A percentile compares a stretch with the other conserved stretches of the same genome.
Evolutionary conservation across 2,113 vertebrate species (phyloP).

Genomic region (Conger conger): DNA sequence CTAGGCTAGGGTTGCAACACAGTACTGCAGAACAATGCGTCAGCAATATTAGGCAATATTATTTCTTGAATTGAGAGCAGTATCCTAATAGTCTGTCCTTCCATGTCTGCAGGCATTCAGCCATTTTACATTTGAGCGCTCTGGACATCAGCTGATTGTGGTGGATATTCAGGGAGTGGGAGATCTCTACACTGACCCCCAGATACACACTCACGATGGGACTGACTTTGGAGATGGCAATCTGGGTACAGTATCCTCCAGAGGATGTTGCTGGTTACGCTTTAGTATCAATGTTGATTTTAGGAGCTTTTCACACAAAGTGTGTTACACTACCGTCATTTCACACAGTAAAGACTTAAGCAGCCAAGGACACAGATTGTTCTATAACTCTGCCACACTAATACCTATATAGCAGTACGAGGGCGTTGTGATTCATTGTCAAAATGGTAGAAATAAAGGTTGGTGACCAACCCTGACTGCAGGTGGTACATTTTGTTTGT

Average conservation of each 20-base stretch:
- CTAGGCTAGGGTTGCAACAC: too few species aligned
- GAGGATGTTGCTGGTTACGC: background rate
- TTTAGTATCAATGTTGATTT: background rate
- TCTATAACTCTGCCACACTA: background rate
- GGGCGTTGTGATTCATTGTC: background rate
- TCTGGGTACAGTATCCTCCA: conserved; percentile 72
- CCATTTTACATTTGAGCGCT: conserved; percentile 95
- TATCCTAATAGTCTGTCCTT: too few species aligned
- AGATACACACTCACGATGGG: conserved; percentile 91
- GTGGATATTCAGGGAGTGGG: conserved; percentile 98
- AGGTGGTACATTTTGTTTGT: background rate
- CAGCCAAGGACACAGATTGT: background rate
- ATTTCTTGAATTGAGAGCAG: too few species aligned
- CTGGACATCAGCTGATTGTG: conserved; percentile 93
- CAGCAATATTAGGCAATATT: background rate
- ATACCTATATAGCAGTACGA: background rate
- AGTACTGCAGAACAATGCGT: too few species aligned
- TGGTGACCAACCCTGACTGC: background rate
- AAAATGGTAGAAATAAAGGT: background rate
- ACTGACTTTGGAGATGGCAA: conserved; percentile 97
- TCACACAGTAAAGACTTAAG: too few species aligned
- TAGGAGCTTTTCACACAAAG: background rate
- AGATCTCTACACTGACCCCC: conserved; percentile 96
- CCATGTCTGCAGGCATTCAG: conserved; percentile 84
- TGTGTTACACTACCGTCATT: background rate